phyloP scores from a whole-genome alignment of 2,888 invertebrate species.

The Machimus rusticus region DNA sequence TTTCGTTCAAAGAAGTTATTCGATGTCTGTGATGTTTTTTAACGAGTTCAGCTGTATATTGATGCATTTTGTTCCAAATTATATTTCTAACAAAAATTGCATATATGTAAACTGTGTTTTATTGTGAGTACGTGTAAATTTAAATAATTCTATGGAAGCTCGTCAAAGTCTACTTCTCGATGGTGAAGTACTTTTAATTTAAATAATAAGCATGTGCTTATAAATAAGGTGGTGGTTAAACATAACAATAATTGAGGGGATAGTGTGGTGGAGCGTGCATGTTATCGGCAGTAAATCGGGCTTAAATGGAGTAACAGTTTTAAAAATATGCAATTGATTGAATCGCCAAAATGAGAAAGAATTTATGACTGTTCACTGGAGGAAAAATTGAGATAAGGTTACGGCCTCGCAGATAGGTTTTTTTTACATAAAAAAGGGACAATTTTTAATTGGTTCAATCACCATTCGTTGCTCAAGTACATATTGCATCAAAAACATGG shows the following conservation, averaged over 20 bases:
- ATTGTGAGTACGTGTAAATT: background rate
- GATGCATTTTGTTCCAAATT: background rate
- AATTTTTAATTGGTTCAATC: background rate
- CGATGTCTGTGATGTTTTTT: background rate
- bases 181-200: background rate
- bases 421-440: background rate
- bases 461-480: background rate
- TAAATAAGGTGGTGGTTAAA: background rate
- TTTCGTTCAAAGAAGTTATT: background rate
- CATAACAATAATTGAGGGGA: background rate
- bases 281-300: background rate
- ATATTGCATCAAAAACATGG: background rate
- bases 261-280: background rate
- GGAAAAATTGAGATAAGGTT: background rate
- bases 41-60: background rate
- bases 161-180: background rate
- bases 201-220: background rate
- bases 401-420: background rate
- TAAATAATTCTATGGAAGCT: background rate
- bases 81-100: background rate
- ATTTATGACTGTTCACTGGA: background rate
- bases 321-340: background rate
- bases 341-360: background rate
- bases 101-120: background rate
- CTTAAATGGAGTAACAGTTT: background rate